Conservation (phyloP, 2,113 vertebrate species). For the Diadophis punctatus region DNA sequence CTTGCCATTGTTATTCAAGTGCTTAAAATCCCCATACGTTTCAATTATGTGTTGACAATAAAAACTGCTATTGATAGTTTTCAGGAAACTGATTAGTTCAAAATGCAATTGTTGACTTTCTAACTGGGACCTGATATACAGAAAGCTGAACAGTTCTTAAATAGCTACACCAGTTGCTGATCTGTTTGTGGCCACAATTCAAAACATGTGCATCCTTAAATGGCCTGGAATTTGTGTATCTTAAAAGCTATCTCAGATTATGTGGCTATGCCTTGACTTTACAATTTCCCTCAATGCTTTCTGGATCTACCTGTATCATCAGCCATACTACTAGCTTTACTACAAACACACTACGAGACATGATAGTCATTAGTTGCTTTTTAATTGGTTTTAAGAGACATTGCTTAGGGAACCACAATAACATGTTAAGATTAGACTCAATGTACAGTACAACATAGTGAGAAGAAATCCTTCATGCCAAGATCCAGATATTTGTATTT, state of each 20-base stretch:
- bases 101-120: neutral
- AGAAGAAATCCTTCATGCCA: neutral
- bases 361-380: neutral
- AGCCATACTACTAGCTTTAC: neutral
- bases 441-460: neutral
- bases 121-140: neutral
- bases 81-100: neutral
- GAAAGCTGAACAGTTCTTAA: neutral
- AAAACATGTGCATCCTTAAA: neutral
- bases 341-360: neutral
- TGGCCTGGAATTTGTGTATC: neutral
- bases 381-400: neutral
- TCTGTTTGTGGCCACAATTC: neutral
- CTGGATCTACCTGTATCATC: neutral
- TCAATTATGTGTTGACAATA: neutral
- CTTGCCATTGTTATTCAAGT: neutral
- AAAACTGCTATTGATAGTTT: neutral
- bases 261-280: too few species aligned
- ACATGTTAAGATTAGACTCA: neutral
- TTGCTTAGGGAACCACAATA: neutral
- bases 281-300: neutral
- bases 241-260: neutral
- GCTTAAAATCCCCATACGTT: neutral
- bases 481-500: neutral
- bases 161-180: neutral